Base-by-base conservation (phyloP, 2,888 invertebrate species). In the Eupithecia centaureata region DNA sequence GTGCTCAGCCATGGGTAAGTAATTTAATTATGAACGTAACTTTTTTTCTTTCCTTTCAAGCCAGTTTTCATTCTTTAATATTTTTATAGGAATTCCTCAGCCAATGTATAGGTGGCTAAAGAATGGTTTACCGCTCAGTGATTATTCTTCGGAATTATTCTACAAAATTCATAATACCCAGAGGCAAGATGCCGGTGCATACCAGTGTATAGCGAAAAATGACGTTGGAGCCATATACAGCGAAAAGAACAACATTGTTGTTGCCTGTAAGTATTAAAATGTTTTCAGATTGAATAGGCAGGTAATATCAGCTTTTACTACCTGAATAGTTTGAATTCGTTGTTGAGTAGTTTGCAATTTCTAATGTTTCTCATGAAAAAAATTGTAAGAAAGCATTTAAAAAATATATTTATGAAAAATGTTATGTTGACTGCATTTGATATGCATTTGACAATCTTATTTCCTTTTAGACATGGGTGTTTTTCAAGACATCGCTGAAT, bases 71-170 rank as follows among this genome's bases (percentile, higher is more conserved):
- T 64, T 35, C 56, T 18, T 51, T 59, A 12, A 63, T 28, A 57
- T 61, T 59, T 56, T 94, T 94, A 5, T 94, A 97, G 98, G 98
- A 79, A 96, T 96, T 87, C 99, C 98, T n/a, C 96, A 96, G 82
- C 98, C 98, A 42, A 96, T 96, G 89, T 98, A 98, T 92, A 95
- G 96, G 84, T 99, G 98, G 98, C 93, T 97, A 74, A 98, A 97
- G 91, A 96, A 99, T 88, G 97, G 97, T 52, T 86, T 94, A 68
- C 96, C 96, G 63, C 94, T 98, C 73, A 95, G 94, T 70, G 97
- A 98, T 84, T 96, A 96, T 84, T 96, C 97, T 65, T 95, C 96
- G 18, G 97, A 97, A 84, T 94, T 96, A 79, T 97, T 96, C 87
- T 97, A 96, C 91, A 96, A 96, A 85, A 97, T 98, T 79, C 95